Conservation (phyloP, 1,140 invertebrate genomes). For the Brachionus calyciflorus region DNA sequence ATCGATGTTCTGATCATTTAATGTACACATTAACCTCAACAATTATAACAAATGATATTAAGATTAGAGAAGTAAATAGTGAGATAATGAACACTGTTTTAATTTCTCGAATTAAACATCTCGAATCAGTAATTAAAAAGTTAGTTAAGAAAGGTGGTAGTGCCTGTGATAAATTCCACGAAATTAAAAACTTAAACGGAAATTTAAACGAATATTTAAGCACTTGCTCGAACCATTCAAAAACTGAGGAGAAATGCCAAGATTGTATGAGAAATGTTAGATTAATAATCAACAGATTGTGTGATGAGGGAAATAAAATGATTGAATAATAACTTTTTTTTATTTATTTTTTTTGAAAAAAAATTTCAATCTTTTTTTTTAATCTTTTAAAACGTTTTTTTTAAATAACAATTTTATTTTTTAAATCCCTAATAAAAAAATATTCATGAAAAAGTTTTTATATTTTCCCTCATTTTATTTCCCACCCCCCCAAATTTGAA, state of each 20-base stretch:
- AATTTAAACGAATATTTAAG: slow-evolving; percentile 14
- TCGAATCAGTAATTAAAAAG: slow-evolving; percentile 34
- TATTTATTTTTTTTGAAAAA: neutral
- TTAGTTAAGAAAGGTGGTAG: slow-evolving; percentile 27
- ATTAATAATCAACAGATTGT: slow-evolving; percentile 23
- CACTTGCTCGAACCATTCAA: slow-evolving; percentile 2
- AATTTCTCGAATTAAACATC: slow-evolving; percentile 24
- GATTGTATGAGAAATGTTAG: slow-evolving; percentile 47
- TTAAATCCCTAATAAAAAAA: too few relatives aligned
- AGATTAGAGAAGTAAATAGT: slow-evolving; percentile 28
- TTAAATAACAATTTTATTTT: too few relatives aligned
- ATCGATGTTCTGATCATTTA: slow-evolving; percentile 45
- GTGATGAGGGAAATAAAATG: slow-evolving; percentile 38
- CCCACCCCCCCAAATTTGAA: too few relatives aligned
- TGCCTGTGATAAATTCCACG: slow-evolving; percentile 45
- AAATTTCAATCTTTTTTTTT: neutral
- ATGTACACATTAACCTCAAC: slow-evolving; percentile 27
- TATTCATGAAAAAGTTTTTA: too few relatives aligned
- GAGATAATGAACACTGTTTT: slow-evolving; percentile 31
- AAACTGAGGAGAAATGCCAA: slow-evolving; percentile 22
- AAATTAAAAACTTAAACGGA: slow-evolving; percentile 38
- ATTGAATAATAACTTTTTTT: slow-evolving; percentile 14
- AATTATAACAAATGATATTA: slow-evolving; percentile 14
- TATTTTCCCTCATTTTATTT: too few relatives aligned
- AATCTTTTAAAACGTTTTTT: too few relatives aligned